Base-by-base conservation (phyloP, 2,888 invertebrate species). In the Tiphia femorata region DNA sequence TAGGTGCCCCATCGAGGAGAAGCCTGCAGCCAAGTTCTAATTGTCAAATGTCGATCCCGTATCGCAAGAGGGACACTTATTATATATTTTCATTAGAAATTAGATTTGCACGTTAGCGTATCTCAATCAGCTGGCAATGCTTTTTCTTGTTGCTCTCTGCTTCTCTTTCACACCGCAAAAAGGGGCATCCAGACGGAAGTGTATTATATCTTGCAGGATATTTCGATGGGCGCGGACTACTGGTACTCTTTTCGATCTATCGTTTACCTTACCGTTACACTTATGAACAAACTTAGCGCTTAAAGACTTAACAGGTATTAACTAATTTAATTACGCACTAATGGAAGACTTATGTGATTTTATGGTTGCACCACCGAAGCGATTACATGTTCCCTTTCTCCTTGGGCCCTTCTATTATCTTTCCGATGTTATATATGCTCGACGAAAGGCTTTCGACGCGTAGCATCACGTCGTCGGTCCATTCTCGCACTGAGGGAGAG, bases 311-410 rank as follows among this genome's bases (percentile, higher is more conserved):
- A 38, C 10, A 17, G 1, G 20, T 27, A 33, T n/a, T 33, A n/a
- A n/a, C n/a, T n/a, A 33, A n/a, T 38, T 16, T 17, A 10, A 16
- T 38, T 20, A 58, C 35, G 49, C 38, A 40, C 60, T 69, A 73
- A 55, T 80, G 81, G 81, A 81, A 81, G 81, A 81, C 81, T 78
- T 75, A 69, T 76, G 81, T 81, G 81, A 81, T 81, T 79, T 78
- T 59, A 47, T 40, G 40, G 48, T 47, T 5, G 43, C 60, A 57
- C 54, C 54, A 55, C 57, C 47, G 48, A 43, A 48, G 37, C 35
- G 62, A 57, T 69, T 74, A 75, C 75, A 76, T 68, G 58, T 58
- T 62, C 44, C 47, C 51, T 30, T 14, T 35, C 16, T 40, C 12
- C 19, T 20, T 20, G 20, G n/a, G 25, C 14, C 49, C 46, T 21